Percentiles rank a stretch among this genome's conserved stretches.
Evolutionary conservation across 2,113 vertebrate genomes (phyloP).

Genomic region (Stictonetta naevosa): DNA sequence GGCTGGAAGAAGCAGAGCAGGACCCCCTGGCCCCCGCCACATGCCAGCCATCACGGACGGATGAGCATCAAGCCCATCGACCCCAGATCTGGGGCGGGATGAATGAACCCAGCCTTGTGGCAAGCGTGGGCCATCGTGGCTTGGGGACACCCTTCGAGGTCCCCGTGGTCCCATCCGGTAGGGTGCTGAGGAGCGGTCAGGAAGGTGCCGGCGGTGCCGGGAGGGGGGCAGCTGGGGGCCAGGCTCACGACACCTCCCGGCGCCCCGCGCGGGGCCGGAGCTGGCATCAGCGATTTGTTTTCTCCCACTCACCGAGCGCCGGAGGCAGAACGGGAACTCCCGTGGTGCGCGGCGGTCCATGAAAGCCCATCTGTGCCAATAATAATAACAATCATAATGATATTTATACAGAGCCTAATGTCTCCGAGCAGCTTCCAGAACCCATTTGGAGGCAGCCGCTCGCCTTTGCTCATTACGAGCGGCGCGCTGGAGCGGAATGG

Average conservation of each 20-base stretch:
- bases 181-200: too few species aligned
- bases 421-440: neutral
- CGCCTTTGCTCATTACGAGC: neutral
- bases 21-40: neutral
- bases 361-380: neutral
- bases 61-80: neutral
- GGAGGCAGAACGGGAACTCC: neutral
- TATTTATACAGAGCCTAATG: neutral
- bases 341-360: neutral
- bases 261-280: rapidly evolving
- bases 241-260: too few species aligned
- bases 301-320: neutral
- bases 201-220: too few species aligned
- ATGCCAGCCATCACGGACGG: too few species aligned
- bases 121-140: rapidly evolving
- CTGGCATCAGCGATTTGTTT: neutral
- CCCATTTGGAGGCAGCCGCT: neutral
- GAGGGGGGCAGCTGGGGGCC: neutral
- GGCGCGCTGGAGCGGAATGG: neutral
- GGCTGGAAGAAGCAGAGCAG: rapidly evolving
- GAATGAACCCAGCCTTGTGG: neutral
- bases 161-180: neutral
- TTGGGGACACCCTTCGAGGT: neutral
- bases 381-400: neutral
- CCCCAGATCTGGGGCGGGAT: rapidly evolving